phyloP scores from a whole-genome alignment of 2,797 vertebrate genomes.

The Sus cebifrons region DNA sequence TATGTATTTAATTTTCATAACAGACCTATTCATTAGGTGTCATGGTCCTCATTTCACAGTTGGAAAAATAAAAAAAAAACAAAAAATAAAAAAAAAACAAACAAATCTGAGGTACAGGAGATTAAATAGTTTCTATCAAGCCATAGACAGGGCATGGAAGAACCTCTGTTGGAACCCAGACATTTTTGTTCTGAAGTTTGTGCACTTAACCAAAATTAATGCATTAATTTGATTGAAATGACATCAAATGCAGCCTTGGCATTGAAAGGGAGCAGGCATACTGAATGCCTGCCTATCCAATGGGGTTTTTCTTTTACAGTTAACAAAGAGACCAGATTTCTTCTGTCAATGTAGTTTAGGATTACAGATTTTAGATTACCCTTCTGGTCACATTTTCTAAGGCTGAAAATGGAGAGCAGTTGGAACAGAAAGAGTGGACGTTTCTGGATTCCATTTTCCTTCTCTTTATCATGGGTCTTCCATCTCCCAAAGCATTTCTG shows the following conservation, averaged over 20 bases:
- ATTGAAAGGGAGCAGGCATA: neutral
- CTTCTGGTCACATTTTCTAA: constrained; percentile 11
- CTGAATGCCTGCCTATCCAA: neutral
- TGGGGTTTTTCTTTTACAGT: neutral
- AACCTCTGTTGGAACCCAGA: neutral
- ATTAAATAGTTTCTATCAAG: neutral
- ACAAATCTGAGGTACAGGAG: neutral
- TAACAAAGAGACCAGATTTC: constrained; percentile 37
- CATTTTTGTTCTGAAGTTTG: neutral
- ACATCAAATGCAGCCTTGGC: neutral
- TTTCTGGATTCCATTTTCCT: constrained; percentile 39
- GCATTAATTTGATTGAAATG: neutral
- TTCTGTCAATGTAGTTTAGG: neutral
- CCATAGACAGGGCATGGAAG: neutral
- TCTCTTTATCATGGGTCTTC: neutral
- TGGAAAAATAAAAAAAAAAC: neutral
- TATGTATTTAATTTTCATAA: constrained; percentile 5
- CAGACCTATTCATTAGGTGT: neutral
- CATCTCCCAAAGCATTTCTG: neutral
- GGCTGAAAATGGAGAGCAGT: constrained; percentile 17
- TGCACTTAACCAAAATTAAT: neutral
- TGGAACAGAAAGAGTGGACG: constrained; percentile 14
- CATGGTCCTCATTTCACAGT: neutral
- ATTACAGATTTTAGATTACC: constrained; percentile 48
- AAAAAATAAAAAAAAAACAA: no score